Evolutionary conservation across 1,140 invertebrate species (phyloP).

Genomic region (Manduca sexta): DNA sequence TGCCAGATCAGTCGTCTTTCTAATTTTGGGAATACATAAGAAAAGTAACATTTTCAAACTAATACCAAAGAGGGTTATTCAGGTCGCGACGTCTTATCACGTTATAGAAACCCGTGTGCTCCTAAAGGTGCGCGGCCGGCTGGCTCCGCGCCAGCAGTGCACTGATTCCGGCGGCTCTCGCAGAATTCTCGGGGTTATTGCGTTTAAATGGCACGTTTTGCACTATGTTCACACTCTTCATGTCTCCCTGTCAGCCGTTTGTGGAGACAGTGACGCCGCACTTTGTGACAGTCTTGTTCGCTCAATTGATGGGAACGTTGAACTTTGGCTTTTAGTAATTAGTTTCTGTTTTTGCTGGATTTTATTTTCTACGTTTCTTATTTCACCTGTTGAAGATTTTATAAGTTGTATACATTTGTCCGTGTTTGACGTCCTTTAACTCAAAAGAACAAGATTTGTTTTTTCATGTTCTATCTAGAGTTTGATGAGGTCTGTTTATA

Average conservation of each 20-base stretch:
- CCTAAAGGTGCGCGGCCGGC: constrained; percentile 23
- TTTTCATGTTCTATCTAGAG: no score
- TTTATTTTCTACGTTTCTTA: no score
- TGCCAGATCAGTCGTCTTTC: no score
- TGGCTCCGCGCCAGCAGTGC: constrained; percentile 29
- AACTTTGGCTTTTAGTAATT: not conserved
- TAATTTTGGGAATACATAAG: no score
- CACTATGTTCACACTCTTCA: constrained; percentile 14
- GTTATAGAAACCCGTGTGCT: constrained; percentile 9
- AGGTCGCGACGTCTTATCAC: not conserved
- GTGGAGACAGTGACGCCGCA: not conserved
- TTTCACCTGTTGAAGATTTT: no score
- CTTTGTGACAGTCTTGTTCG: not conserved
- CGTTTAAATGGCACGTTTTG: constrained; percentile 31
- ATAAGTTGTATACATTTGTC: no score
- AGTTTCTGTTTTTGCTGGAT: no score
- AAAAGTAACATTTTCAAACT: no score
- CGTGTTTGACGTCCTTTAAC: no score
- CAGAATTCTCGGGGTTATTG: constrained; percentile 27
- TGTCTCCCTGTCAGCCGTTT: constrained; percentile 4
- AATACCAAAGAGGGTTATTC: no score
- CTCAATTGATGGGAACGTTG: not conserved
- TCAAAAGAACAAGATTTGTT: no score
- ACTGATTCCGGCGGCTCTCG: constrained; percentile 27
- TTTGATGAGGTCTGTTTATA: no score